Conservation (phyloP, 1,140 invertebrate species). For the Neodiprion virginianus region DNA sequence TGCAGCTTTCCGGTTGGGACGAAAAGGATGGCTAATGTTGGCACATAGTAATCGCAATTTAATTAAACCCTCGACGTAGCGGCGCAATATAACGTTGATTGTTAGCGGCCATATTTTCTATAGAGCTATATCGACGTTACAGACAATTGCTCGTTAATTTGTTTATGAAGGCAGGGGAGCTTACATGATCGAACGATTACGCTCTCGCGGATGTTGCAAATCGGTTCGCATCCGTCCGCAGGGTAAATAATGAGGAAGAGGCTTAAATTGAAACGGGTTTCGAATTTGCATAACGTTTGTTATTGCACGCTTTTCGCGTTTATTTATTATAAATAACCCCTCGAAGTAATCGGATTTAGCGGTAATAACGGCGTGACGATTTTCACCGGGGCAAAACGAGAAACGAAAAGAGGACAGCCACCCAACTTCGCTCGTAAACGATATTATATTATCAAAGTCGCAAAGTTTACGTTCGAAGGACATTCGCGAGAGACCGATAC, state of each 20-base stretch:
- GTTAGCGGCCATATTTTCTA: neutral
- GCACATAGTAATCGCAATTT: slow-evolving; percentile 1
- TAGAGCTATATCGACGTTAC: neutral
- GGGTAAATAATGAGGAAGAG: neutral
- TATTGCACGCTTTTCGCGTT: neutral
- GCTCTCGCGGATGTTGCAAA: neutral
- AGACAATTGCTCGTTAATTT: slow-evolving; percentile 7
- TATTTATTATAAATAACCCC: neutral
- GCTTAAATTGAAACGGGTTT: neutral
- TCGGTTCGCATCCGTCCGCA: neutral
- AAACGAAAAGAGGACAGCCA: neutral
- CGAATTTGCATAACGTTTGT: neutral
- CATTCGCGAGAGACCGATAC: slow-evolving; percentile 13
- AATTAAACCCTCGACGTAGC: neutral
- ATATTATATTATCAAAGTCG: slow-evolving; percentile 8
- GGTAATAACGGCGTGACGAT: neutral
- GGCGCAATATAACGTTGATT: slow-evolving; percentile 1
- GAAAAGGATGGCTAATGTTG: slow-evolving; percentile 8
- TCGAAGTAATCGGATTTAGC: neutral
- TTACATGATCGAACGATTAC: slow-evolving; percentile 3
- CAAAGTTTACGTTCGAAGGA: neutral
- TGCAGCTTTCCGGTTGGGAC: slow-evolving; percentile 1
- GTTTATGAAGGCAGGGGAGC: neutral
- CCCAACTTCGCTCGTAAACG: neutral
- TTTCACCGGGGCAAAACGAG: neutral